Base-by-base conservation (phyloP, 2,797 vertebrate genomes). In the Steatocranus sp. region DNA sequence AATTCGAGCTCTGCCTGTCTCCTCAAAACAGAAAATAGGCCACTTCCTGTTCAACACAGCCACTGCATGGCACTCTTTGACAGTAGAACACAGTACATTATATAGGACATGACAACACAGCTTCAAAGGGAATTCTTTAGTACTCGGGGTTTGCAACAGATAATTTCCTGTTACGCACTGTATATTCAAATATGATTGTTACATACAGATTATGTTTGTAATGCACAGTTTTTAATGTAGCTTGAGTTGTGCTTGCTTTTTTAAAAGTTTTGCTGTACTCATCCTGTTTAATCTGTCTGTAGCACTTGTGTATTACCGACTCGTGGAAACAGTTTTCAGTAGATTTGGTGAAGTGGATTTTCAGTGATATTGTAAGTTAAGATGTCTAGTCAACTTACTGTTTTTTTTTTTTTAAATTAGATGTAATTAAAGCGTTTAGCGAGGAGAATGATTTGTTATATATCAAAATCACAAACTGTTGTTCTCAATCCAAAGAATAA, bases 1-100 rank as follows among this genome's bases (percentile, higher is more conserved):
- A 84, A 86, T 91, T 89, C 76, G 73, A 66, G 56, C 82, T 83
- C 76, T 87, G 74, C 86, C 79, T 36, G 83, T 87, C 86, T 90
- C 75, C 63, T 85, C 85, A 76, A 84, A 86, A 90, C 75, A 76
- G 73, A 87, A 87, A 92, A 87, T 89, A 92, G 88, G 90, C 77
- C 88, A 91, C 73, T 81, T 91, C 84, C 88, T 88, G 82, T 66
- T 83, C 66, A 50, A 15, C 80, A 56, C 78, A 70, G 54, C 84
- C 68, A 50, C 83, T 81, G 83, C 70, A 86, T 76, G 81, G 79
- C 86, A 86, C 77, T 76, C 66, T 86, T 74, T 84, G 81, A 87
- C 85, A 80, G 78, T 7, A 18, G 5, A 83, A 87, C 79, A 80
- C 17, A 76, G 74, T 20, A 18, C 56, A 54, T 11, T 23, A 66